Percentiles rank a stretch among this genome's conserved stretches.
Conservation (phyloP, 2,113 vertebrate genomes). For the Scopus umbretta region DNA sequence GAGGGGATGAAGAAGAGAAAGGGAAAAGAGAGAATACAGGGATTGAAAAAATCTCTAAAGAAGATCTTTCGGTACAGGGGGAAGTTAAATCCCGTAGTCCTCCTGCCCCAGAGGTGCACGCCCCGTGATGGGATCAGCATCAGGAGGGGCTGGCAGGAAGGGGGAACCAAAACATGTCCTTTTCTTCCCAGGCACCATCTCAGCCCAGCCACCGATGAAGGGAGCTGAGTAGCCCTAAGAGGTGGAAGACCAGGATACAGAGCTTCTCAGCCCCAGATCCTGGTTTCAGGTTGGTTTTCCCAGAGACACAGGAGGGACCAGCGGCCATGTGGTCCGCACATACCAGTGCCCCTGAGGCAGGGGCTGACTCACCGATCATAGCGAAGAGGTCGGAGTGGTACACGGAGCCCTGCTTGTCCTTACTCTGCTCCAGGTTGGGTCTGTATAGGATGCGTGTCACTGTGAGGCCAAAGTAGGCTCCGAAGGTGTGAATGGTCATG, state of each 20-base stretch:
- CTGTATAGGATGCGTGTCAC: constrained; percentile 90
- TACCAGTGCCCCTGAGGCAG: neutral
- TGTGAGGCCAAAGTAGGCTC: constrained; percentile 90
- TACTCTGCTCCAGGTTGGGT: constrained; percentile 82
- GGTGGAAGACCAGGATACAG: neutral
- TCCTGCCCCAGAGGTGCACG: neutral
- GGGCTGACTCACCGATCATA: constrained; percentile 86
- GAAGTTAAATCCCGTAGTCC: neutral
- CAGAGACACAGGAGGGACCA: neutral
- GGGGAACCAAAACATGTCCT: neutral
- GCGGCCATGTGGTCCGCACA: fast-evolving
- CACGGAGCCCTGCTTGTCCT: constrained; percentile 77
- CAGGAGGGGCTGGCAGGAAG: neutral
- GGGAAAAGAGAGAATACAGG: neutral
- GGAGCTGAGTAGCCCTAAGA: neutral
- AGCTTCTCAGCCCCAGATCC: neutral
- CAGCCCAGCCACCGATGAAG: neutral
- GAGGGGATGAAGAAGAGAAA: neutral
- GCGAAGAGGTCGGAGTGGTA: constrained; percentile 92
- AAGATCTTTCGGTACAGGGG: neutral
- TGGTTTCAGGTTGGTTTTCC: neutral
- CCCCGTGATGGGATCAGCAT: fast-evolving
- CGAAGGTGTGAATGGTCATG: constrained; percentile 94
- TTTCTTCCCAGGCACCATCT: neutral
- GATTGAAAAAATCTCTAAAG: neutral